Evolutionary conservation across 2,113 vertebrate genomes (phyloP), one percentile per base, ranked within the genome.

Genomic region (Misgurnus mizolepis): DNA sequence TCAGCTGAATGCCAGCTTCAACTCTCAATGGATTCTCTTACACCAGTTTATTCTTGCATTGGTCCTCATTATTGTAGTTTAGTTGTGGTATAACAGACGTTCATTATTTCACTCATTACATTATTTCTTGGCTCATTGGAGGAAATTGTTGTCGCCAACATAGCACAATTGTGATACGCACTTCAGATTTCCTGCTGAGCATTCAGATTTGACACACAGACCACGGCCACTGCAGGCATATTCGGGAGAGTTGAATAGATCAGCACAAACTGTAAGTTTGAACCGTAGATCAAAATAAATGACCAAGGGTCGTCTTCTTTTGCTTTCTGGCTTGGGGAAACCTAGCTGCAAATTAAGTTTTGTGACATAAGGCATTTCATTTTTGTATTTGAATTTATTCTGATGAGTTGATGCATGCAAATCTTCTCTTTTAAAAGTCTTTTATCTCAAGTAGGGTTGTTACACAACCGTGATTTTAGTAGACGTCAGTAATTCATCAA

Each of bases 161-260:
- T 14, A 40, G 6, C n/a, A 73, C n/a, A 60, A 43, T 61, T 45
- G 39, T 43, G 1, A 17, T 49, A 45, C 55, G 15, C 18, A n/a
- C 72, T 62, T 12, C 40, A 61, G 55, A 22, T 60, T 75, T 75
- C 71, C n/a, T 75, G 56, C 72, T 75, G 72, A 62, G 58, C 72
- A 27, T 74, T 75, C 41, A 62, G n/a, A 11, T 75, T 75, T 8
- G n/a, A 43, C 58, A 75, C 14, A 15, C 27, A 58, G 34, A 62
- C 10, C 56, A 7, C n/a, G 34, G 50, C 15, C 39, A 72, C 56
- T 61, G 40, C 45, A 17, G n/a, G 4, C 55, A 60, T 18, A 58
- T 74, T 74, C 22, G 1, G 17, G 10, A 72, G 6, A 43, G 53
- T 40, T 56, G 68, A 56, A 71, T 55, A 60, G 39, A 75, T 62